Conservation (phyloP, 2,797 vertebrate species). For the Sebastes elongatus region DNA sequence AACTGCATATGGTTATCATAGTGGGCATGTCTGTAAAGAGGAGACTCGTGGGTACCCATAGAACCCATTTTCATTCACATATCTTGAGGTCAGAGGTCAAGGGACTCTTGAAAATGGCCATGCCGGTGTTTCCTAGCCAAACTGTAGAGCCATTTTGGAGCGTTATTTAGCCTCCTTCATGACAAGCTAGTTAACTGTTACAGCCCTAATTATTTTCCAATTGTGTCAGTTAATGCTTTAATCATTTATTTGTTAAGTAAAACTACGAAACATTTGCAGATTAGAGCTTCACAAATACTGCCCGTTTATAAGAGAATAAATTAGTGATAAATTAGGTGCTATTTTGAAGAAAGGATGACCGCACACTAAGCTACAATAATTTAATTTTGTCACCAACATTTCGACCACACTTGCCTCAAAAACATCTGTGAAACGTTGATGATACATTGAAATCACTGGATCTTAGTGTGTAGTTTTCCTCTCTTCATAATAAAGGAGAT, state of each 20-base stretch:
- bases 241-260: neutral
- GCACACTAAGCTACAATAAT: neutral
- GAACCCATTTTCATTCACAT: no score
- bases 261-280: neutral
- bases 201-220: neutral
- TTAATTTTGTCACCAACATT: neutral
- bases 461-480: neutral
- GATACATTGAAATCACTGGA: neutral
- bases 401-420: neutral
- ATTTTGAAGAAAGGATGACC: neutral
- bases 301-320: neutral
- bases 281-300: neutral
- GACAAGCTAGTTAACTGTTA: no score
- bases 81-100: no score
- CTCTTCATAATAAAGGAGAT: neutral
- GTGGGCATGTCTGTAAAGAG: no score
- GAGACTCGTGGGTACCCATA: no score
- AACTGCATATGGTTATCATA: no score
- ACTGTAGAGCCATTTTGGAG: accelerated
- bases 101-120: no score
- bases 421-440: neutral
- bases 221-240: neutral
- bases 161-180: no score
- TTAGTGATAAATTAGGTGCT: neutral
- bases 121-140: no score